Percentiles rank a stretch among this genome's conserved stretches.
These are phyloP conservation scores for Cheilosia scutellata DNA, from an alignment of 2,888 invertebrate species.

Conservation along the genomic window DNA sequence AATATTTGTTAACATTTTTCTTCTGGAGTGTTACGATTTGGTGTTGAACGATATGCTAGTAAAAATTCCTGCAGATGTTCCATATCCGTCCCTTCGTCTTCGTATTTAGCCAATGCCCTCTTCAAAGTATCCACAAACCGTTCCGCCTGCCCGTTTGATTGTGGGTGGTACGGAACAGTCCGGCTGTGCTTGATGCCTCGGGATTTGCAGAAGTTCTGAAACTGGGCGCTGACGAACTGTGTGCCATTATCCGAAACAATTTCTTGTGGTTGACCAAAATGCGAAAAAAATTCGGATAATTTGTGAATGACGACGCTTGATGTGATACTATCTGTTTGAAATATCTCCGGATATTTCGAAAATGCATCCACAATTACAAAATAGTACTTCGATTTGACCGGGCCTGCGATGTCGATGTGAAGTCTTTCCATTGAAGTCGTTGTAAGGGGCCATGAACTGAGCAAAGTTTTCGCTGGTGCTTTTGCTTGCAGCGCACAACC, in stretches of 20 bases:
- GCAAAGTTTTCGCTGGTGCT: background rate
- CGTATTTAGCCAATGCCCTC: background rate
- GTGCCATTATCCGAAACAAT: no score
- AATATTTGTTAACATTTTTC: background rate
- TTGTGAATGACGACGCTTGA: background rate
- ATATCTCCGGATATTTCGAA: constrained; percentile 77
- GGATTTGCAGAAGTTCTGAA: constrained; percentile 7
- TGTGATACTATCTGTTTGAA: constrained; percentile 67
- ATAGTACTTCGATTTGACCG: constrained; percentile 6
- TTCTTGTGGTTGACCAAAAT: constrained; percentile 23
- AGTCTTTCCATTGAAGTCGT: constrained; percentile 73
- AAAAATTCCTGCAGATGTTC: constrained; percentile 28
- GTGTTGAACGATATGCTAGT: constrained; percentile 16
- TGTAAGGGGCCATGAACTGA: constrained; percentile 68
- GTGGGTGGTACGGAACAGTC: background rate
- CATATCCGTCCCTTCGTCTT: constrained; percentile 13
- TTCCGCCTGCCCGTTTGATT: constrained; percentile 1
- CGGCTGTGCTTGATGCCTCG: background rate
- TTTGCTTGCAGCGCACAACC: background rate
- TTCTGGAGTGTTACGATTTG: constrained; percentile 15
- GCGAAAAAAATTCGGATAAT: constrained; percentile 13
- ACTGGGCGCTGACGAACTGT: constrained; percentile 1
- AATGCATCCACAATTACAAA: constrained; percentile 5
- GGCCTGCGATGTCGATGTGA: constrained; percentile 76
- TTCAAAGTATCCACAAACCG: constrained; percentile 8